These are phyloP conservation scores for Elmis aenea DNA, from an alignment of 2,888 invertebrate species.

Conservation along the genomic window DNA sequence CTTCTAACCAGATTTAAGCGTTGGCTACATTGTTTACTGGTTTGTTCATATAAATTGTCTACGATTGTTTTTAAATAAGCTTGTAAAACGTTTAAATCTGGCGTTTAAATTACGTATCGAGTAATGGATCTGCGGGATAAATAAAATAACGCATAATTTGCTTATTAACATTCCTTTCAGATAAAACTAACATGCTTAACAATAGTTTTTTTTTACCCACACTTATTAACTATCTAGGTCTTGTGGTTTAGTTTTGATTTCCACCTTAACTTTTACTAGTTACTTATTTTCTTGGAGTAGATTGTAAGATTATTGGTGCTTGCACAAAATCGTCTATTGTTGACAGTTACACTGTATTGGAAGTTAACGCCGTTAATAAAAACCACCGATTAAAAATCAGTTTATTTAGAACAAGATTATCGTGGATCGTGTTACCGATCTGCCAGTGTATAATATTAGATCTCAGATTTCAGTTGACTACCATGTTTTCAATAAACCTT, in stretches of 20 bases:
- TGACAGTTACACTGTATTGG: conserved; percentile 26
- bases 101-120: no score
- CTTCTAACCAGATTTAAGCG: no score
- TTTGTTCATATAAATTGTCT: no score
- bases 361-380: conserved; percentile 31
- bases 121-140: no score
- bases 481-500: conserved; percentile 36
- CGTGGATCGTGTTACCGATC: conserved; percentile 8
- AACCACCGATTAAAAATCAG: conserved; percentile 27
- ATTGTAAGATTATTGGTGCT: conserved; percentile 35
- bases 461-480: conserved; percentile 31
- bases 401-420: conserved; percentile 26
- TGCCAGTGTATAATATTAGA: conserved; percentile 17
- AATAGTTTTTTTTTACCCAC: no score
- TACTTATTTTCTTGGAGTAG: conserved; percentile 21
- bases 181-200: no score
- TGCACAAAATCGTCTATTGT: conserved; percentile 38
- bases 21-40: no score
- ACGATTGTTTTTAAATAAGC: no score
- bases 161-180: no score
- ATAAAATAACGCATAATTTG: no score
- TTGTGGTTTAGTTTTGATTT: conserved; percentile 21
- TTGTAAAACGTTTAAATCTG: no score
- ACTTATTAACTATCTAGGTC: no score
- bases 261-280: conserved; percentile 17